Conservation (phyloP, 2,888 invertebrate genomes). For the Platerodrilus igneus region DNA sequence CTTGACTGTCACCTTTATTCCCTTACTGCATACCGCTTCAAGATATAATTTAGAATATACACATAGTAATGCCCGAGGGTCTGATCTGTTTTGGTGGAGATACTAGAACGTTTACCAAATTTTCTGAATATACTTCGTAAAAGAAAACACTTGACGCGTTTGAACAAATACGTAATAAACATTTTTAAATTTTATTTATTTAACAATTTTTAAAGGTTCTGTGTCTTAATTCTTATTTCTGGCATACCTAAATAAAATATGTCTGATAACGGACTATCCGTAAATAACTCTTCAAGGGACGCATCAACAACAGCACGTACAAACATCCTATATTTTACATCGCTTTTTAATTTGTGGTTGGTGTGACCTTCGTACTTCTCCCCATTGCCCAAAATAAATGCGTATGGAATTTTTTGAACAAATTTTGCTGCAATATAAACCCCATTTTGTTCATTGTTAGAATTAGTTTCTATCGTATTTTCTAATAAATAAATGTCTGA, state of each 20-base stretch:
- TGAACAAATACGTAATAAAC: too few relatives aligned
- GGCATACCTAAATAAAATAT: constrained; percentile 84
- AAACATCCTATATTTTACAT: constrained; percentile 82
- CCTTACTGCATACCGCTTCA: too few relatives aligned
- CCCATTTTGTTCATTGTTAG: constrained; percentile 68
- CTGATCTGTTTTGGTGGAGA: too few relatives aligned
- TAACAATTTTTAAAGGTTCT: not conserved
- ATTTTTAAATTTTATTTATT: not conserved
- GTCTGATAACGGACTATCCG: constrained; percentile 90
- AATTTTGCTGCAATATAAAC: constrained; percentile 95
- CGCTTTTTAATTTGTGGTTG: constrained; percentile 76
- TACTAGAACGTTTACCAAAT: too few relatives aligned
- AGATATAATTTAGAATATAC: too few relatives aligned
- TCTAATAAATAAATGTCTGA: constrained; percentile 85
- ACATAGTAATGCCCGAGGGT: too few relatives aligned
- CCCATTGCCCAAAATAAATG: constrained; percentile 89
- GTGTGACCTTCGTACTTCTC: constrained; percentile 83
- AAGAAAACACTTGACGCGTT: too few relatives aligned
- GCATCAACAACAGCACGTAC: constrained; percentile 92
- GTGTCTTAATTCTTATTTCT: constrained; percentile 52
- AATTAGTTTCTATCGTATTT: constrained; percentile 59
- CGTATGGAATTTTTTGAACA: constrained; percentile 84
- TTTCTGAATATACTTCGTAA: too few relatives aligned
- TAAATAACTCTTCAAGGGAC: constrained; percentile 88
- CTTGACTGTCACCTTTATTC: too few relatives aligned